Conservation (phyloP, 2,797 vertebrate species). For the Lateolabrax maculatus region DNA sequence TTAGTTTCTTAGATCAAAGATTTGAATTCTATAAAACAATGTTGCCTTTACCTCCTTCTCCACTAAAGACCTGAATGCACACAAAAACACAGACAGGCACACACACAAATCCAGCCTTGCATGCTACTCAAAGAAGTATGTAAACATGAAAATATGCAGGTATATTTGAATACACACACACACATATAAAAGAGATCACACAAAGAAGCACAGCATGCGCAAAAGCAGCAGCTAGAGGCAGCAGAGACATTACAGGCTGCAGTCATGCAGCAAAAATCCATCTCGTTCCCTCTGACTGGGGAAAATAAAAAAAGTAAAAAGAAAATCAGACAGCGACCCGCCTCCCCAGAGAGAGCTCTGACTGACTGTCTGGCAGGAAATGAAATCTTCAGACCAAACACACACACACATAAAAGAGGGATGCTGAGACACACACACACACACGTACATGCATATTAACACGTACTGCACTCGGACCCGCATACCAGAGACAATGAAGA, state of each 20-base stretch:
- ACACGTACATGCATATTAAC: not conserved
- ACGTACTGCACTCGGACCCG: not conserved
- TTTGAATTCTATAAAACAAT: conserved; percentile 20
- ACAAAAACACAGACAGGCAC: conserved; percentile 15
- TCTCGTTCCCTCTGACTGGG: conserved; percentile 50
- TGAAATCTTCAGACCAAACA: conserved; percentile 54
- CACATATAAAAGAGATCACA: conserved; percentile 32
- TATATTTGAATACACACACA: conserved; percentile 37
- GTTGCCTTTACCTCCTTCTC: conserved; percentile 14
- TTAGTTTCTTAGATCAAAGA: conserved; percentile 30
- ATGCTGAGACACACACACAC: conserved; percentile 4
- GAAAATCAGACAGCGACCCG: conserved; percentile 57
- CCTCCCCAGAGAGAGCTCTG: conserved; percentile 56
- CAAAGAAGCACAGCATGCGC: conserved; percentile 52
- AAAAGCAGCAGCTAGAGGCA: conserved; percentile 55
- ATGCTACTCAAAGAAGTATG: conserved; percentile 29
- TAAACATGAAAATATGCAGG: conserved; percentile 51
- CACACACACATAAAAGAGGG: conserved; percentile 8
- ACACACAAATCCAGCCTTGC: conserved; percentile 13
- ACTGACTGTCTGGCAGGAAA: conserved; percentile 61
- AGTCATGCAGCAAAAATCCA: conserved; percentile 61
- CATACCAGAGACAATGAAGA: not conserved
- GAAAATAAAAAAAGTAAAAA: conserved; percentile 50
- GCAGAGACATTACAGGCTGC: conserved; percentile 58
- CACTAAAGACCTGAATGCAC: conserved; percentile 10